phyloP scores from a whole-genome alignment of 2,888 invertebrate species.

The Euplexia lucipara region DNA sequence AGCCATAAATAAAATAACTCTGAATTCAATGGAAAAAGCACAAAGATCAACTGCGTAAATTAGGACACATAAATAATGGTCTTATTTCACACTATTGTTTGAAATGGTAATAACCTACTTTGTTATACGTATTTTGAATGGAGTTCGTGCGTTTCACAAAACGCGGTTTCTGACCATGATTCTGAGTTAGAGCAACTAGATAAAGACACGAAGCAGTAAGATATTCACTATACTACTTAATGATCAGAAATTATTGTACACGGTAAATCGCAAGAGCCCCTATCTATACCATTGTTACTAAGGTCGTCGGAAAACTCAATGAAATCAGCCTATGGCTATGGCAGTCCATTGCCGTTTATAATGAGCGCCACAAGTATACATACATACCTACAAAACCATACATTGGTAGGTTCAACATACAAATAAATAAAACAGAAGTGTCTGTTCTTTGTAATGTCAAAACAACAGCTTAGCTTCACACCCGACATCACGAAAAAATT shows the following conservation, averaged over 20 bases:
- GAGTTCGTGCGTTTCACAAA: constrained; percentile 14
- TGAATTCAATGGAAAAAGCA: constrained; percentile 33
- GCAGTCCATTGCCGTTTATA: not conserved
- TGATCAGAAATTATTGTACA: no score
- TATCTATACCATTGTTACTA: constrained; percentile 11
- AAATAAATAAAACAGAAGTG: no score
- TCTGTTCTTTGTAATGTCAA: no score
- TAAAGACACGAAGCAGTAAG: no score
- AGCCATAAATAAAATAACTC: constrained; percentile 17
- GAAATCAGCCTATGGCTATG: no score
- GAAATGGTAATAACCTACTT: constrained; percentile 35
- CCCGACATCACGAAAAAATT: no score
- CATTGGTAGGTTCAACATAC: no score
- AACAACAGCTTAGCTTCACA: no score
- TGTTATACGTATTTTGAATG: constrained; percentile 3
- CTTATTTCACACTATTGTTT: constrained; percentile 32
- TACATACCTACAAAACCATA: not conserved
- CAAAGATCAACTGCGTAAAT: constrained; percentile 24
- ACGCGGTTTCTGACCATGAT: no score
- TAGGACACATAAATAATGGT: constrained; percentile 25
- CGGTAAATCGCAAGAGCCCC: not conserved
- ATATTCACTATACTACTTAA: no score
- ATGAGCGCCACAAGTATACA: not conserved
- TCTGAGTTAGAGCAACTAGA: no score
- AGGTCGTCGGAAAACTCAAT: not conserved